These are phyloP conservation scores for Eulithis prunata DNA, from an alignment of 2,888 invertebrate genomes.

Conservation along the genomic window DNA sequence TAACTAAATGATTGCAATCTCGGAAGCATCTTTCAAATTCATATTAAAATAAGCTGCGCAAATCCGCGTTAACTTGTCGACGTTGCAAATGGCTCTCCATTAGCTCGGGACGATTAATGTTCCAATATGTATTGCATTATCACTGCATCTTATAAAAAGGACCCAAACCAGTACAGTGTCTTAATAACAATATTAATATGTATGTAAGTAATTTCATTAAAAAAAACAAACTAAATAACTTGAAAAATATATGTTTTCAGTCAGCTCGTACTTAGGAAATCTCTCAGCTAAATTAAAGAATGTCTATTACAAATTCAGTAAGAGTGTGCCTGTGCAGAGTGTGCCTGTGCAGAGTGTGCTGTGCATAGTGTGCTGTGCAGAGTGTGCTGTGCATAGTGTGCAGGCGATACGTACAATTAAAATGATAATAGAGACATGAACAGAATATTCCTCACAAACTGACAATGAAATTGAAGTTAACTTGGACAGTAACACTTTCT, in stretches of 20 bases:
- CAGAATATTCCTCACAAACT: neutral
- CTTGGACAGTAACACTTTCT: slow-evolving; percentile 19
- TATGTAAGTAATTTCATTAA: too few species aligned
- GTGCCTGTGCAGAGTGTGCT: too few species aligned
- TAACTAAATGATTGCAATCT: neutral
- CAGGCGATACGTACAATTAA: slow-evolving; percentile 18
- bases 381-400: too few species aligned
- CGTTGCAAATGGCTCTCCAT: slow-evolving; percentile 32
- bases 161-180: neutral
- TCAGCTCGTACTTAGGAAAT: neutral
- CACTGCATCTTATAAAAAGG: slow-evolving; percentile 16
- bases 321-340: slow-evolving; percentile 5
- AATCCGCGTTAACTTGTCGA: slow-evolving; percentile 25
- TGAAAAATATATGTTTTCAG: too few species aligned
- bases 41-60: slow-evolving; percentile 8
- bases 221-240: too few species aligned
- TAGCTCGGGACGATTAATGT: slow-evolving; percentile 48
- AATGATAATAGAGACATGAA: slow-evolving; percentile 20
- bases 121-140: slow-evolving; percentile 49
- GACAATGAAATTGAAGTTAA: slow-evolving; percentile 14
- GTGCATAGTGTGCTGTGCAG: too few species aligned
- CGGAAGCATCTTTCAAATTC: slow-evolving; percentile 12
- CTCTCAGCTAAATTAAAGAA: neutral
- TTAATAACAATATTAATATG: neutral
- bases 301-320: slow-evolving; percentile 11